Base-by-base conservation (phyloP, 2,888 invertebrate genomes). In the Calameuta filiformis region DNA sequence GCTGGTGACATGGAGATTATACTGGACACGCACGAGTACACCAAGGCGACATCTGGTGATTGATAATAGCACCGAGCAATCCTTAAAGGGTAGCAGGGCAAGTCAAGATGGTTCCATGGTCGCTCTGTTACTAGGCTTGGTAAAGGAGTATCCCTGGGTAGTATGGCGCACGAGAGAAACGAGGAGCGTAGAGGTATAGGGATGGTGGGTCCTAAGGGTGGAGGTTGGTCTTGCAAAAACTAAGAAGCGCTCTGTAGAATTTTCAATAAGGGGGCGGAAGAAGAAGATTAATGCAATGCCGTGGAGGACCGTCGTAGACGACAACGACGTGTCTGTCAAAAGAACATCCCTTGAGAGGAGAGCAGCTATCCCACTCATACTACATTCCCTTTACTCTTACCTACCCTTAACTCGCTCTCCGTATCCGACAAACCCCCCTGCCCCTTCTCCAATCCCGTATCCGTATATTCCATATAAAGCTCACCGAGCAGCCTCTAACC, bases 201-300 rank as follows among this genome's bases (percentile, higher is more conserved):
- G 76, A 69, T 35, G 75, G 75, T 33, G 30, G 3, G 69, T 71
- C 73, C 68, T 37, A 40, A 68, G 76, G 77, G 77, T 82, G 84
- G 82, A 84, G 84, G 78, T 79, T 82, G 83, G 81, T 81, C 81
- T 77, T 79, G 78, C 79, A 85, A 85, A 82, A 84, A 85, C 80
- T 82, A 79, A 79, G 86, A 86, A 87, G 86, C 84, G 87, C 86
- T 86, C 87, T 84, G 87, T 87, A 89, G 88, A 89, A 88, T 89
- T 89, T 89, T 89, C 89, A 89, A 89, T 89, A 89, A 89, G 88
- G 87, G 81, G 76, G 79, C 84, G 85, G 86, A 87, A 89, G 87
- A 87, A 85, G 87, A 87, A 89, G 89, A 89, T 89, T 89, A 89
- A 89, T 89, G 88, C 88, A 89, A 89, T 86, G 89, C 87, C 87